These are phyloP conservation scores for Cynopterus brachyotis DNA, from an alignment of 2,113 vertebrate species.

Conservation along the genomic window DNA sequence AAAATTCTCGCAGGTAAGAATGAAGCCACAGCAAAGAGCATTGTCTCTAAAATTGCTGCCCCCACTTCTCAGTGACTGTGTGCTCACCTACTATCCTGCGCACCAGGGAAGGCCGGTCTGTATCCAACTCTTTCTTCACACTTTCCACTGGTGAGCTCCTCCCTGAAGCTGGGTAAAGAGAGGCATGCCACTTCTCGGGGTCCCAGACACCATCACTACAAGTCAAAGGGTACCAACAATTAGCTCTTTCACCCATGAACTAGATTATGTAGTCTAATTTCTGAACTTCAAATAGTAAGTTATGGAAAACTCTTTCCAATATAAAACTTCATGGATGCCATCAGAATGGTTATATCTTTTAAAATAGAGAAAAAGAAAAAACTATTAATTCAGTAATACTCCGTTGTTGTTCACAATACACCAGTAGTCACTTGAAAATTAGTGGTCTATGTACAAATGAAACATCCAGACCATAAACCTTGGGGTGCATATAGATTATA, in stretches of 20 bases:
- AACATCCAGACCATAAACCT: neutral
- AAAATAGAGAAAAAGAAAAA: slow-evolving; percentile 18
- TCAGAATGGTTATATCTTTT: neutral
- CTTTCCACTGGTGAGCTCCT: slow-evolving; percentile 92
- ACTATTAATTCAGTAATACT: neutral
- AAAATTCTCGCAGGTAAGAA: neutral
- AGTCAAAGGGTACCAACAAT: slow-evolving; percentile 38
- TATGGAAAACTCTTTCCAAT: neutral
- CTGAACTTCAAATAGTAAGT: neutral
- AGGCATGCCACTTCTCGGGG: slow-evolving; percentile 99
- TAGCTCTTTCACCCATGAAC: neutral
- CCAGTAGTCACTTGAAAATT: neutral
- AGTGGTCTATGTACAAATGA: neutral
- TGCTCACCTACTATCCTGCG: slow-evolving; percentile 93
- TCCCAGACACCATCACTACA: slow-evolving; percentile 97
- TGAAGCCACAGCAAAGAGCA: neutral
- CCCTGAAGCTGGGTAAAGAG: slow-evolving; percentile 94
- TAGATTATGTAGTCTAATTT: neutral
- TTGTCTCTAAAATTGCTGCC: neutral
- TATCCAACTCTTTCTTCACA: slow-evolving; percentile 92
- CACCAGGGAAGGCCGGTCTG: slow-evolving; percentile 91
- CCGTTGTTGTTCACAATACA: neutral
- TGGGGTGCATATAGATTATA: neutral
- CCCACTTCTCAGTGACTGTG: neutral
- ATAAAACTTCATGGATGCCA: neutral